These are phyloP conservation scores for Tetheella fluctuosa DNA, from an alignment of 2,888 invertebrate species.

Conservation along the genomic window DNA sequence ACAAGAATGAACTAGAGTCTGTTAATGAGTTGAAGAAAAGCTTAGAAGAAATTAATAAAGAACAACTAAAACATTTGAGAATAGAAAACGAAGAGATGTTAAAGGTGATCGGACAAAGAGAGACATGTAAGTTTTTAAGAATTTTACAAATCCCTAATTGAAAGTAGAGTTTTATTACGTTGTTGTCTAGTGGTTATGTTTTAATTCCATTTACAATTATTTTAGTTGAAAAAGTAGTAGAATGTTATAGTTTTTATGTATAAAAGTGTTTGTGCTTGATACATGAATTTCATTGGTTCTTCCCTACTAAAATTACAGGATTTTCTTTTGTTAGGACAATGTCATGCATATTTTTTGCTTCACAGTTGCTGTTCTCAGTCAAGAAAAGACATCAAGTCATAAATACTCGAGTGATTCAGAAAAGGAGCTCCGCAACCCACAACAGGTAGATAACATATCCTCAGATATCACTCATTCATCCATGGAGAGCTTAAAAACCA, in stretches of 20 bases:
- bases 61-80: slow-evolving; percentile 45
- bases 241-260: no score
- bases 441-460: slow-evolving; percentile 67
- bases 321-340: no score
- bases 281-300: no score
- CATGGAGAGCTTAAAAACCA: slow-evolving; percentile 69
- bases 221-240: no score
- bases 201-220: no score
- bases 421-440: slow-evolving; percentile 54
- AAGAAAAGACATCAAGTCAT: slow-evolving; percentile 48
- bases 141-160: not conserved
- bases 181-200: no score
- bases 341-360: slow-evolving; percentile 25
- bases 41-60: slow-evolving; percentile 41
- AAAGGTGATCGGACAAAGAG: slow-evolving; percentile 55
- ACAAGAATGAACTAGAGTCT: slow-evolving; percentile 41
- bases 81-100: slow-evolving; percentile 63
- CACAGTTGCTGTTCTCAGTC: slow-evolving; percentile 56
- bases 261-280: no score
- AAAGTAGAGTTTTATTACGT: no score
- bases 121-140: slow-evolving; percentile 59
- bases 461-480: slow-evolving; percentile 69
- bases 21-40: slow-evolving; percentile 42
- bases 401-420: slow-evolving; percentile 48
- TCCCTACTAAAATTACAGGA: no score